Base-by-base conservation (phyloP, 2,888 invertebrate species). In the Macrosoma leucophasiata region DNA sequence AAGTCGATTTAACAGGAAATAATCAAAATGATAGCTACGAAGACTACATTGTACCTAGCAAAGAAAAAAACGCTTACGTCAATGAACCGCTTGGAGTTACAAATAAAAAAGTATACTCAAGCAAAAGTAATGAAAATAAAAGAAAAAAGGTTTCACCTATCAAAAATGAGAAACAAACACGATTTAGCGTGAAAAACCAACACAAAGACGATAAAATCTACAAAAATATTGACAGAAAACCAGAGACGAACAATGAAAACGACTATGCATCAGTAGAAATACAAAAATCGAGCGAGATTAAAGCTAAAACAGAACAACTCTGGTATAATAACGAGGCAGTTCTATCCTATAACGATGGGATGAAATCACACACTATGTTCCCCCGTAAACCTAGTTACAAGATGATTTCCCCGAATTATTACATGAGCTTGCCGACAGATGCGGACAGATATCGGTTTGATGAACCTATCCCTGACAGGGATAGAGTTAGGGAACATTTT, bases 391-490 rank as follows among this genome's bases (percentile, higher is more conserved):
- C 58, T 9, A 45, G 35, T 1, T 68, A 53, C 26, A 68, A 54
- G 27, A 48, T 69, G 23, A 58, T 52, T 2, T 66, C 64, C 14
- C 73, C 75, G 0, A 65, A 69, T 42, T 75, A 71, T 36, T 54
- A 56, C 7, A 59, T 46, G 0, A 64, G 61, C 12, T 13, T 69
- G 2, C 69, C 71, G 0, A 55, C 51, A 2, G 41, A 67, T 0
- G 69, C 62, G 0, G 72, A 75, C 9, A 63, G 55, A 37, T 77
- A 75, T 24, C 59, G 73, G 27, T 74, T 76, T n/a, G 43, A 69
- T 14, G 77, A 77, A 35, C 72, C 75, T 0, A 36, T 77, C 2
- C 77, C 77, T 3, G 74, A 71, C 10, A 52, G 29, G 2, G 76
- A 76, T 28, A 52, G 69, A 11, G 57, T 60, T 14, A 53, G 53